phyloP scores from a whole-genome alignment of 2,797 vertebrate species.

The Novumbra hubbsi region DNA sequence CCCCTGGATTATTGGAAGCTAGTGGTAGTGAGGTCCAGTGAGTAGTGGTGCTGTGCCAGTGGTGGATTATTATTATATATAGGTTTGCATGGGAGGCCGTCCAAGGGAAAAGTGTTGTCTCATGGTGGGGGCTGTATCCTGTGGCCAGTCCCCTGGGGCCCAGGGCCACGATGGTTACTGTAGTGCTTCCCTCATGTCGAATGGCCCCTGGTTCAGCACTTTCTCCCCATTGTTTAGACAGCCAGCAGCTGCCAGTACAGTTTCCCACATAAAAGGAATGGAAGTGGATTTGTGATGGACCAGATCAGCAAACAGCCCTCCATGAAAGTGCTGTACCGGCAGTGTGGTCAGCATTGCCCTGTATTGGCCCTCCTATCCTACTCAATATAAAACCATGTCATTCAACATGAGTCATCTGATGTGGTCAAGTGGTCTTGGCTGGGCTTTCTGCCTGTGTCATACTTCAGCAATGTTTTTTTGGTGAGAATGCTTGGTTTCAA shows the following conservation, averaged over 20 bases:
- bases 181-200: constrained; percentile 68
- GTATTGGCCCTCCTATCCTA: constrained; percentile 30
- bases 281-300: constrained; percentile 63
- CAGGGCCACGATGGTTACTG: constrained; percentile 46
- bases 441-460: constrained; percentile 7
- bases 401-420: constrained; percentile 18
- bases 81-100: constrained; percentile 9
- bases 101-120: constrained; percentile 51
- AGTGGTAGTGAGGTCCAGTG: not conserved
- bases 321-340: constrained; percentile 57
- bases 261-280: constrained; percentile 67
- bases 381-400: constrained; percentile 41
- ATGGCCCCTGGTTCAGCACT: constrained; percentile 72
- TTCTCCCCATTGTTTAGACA: constrained; percentile 67
- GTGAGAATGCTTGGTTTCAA: not conserved
- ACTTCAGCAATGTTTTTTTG: not conserved
- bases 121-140: constrained; percentile 53
- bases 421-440: not conserved
- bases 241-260: constrained; percentile 59
- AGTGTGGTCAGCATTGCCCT: constrained; percentile 53
- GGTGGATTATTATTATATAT: not conserved
- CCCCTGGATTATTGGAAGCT: not conserved
- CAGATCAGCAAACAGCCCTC: constrained; percentile 69
- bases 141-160: constrained; percentile 55
- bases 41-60: not conserved